Evolutionary conservation across 2,797 vertebrate species (phyloP).

Genomic region (Gallinago nigripennis): DNA sequence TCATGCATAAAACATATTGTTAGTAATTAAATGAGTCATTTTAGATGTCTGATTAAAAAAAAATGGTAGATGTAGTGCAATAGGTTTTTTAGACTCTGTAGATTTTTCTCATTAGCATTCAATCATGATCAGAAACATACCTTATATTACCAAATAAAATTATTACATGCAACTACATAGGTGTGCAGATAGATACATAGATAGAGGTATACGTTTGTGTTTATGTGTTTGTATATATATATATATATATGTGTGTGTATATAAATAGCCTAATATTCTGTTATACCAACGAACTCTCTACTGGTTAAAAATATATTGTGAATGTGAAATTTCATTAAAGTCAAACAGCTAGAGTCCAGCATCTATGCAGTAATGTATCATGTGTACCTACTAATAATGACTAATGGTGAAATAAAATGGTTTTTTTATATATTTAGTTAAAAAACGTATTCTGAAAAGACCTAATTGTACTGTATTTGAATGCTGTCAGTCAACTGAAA

Average conservation of each 20-base stretch:
- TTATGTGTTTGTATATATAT: not conserved
- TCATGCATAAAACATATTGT: not conserved
- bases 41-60: not conserved
- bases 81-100: not conserved
- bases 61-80: not conserved
- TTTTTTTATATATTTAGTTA: not conserved
- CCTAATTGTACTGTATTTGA: not conserved
- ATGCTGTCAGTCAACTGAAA: not conserved
- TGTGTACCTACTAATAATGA: not conserved
- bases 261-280: not conserved
- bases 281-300: not conserved
- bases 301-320: not conserved
- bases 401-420: not conserved
- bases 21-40: not conserved
- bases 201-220: accelerated
- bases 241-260: accelerated
- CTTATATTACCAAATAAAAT: not conserved
- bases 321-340: not conserved
- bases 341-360: not conserved
- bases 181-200: not conserved
- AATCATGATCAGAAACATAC: not conserved
- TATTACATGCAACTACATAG: not conserved
- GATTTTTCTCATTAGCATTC: not conserved
- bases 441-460: not conserved
- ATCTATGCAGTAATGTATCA: not conserved